Evolutionary conservation across 2,888 invertebrate genomes (phyloP), one percentile per base, ranked within the genome.

Genomic region (Ashinkailepas kermadecensis): DNA sequence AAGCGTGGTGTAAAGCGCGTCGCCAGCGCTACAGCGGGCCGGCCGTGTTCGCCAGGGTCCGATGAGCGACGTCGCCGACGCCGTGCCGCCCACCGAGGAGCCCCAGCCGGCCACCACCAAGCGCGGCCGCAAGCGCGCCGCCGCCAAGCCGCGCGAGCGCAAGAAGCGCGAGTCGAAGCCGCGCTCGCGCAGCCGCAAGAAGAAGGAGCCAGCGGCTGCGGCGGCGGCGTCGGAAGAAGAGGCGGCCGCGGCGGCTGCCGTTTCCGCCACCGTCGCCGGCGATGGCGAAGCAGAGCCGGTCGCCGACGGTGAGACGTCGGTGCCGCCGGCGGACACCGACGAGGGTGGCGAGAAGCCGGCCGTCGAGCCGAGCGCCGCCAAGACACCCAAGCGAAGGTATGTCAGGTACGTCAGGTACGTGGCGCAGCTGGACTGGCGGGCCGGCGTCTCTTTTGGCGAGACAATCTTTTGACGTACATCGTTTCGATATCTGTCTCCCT

Each of bases 81-180:
- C 9, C 9, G 56, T 56, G 18, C 10, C 56, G 2, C 21, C 74
- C 10, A 56, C 7, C 56, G 74, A 56, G 10, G 74, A 74, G 18
- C 56, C 54, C 11, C 23, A 74, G 54, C 54, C 74, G 21, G 54
- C 74, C 39, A 56, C 74, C 74, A 21, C 8, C 18, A 74, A 74
- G 18, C 70, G 58, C 25, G 39, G 21, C 18, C 62, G 62, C 21
- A 64, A 64, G 21, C 62, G 64, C n/a, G 15, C 23, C 15, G 15
- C 74, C 59, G n/a, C 25, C 25, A 67, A 67, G 54, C 81, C 67
- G 59, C 58, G 74, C 70, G 74, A 81, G 54, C 81, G 81, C 12
- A 74, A 56, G 23, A 54, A 54, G 74, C 56, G 59, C 25, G 81
- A 81, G n/a, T 11, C 70, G 15, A 78, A 78, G n/a, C 59, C 67